Evolutionary conservation across 1,140 invertebrate genomes (phyloP).

Genomic region (Saxidomus purpurata): DNA sequence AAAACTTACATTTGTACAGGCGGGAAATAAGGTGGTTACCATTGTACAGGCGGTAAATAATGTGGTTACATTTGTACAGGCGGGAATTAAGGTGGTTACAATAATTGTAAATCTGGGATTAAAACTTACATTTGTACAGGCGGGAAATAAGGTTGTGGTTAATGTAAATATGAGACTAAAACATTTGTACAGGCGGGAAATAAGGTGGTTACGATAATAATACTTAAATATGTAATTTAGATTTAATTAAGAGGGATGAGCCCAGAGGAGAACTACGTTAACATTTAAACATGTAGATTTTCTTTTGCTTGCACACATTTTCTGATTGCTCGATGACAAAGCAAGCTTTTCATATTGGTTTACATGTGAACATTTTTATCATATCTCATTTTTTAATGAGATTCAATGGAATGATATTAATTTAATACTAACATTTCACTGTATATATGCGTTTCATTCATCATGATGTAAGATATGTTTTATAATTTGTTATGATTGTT

Average conservation of each 20-base stretch:
- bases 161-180: not conserved
- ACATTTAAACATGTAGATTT: too few species aligned
- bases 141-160: not conserved
- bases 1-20: slow-evolving; percentile 44
- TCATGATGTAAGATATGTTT: not conserved
- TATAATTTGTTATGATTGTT: slow-evolving; percentile 30
- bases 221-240: too few species aligned
- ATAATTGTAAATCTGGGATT: not conserved
- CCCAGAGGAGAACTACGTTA: too few species aligned
- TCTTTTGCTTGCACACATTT: too few species aligned
- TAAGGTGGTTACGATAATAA: not conserved
- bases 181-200: slow-evolving; percentile 24
- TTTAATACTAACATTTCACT: not conserved
- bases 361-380: too few species aligned
- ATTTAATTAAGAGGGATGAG: too few species aligned
- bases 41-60: not conserved
- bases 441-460: not conserved
- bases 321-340: too few species aligned
- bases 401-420: not conserved
- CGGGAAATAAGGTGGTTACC: not conserved
- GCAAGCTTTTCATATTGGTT: too few species aligned
- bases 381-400: not conserved
- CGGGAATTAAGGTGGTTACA: not conserved
- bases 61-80: not conserved
- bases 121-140: slow-evolving; percentile 32